Evolutionary conservation across 53 echinoderm and acorn worm genomes (phyloP).

Genomic region (Patiria pectinifera): DNA sequence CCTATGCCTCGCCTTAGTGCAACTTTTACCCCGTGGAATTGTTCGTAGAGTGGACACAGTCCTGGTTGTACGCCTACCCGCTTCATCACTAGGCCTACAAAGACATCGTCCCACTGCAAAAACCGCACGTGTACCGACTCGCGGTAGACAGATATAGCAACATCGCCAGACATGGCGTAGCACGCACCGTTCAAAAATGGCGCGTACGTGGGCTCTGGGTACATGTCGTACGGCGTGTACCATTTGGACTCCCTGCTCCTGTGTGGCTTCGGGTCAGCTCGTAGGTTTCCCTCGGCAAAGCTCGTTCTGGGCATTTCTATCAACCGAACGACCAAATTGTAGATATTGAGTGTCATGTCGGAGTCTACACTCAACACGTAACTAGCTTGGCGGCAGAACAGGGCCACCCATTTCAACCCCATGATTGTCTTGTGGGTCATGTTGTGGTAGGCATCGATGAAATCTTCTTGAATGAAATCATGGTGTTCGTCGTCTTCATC

Average conservation of each 20-base stretch:
- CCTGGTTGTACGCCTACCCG: constrained; percentile 23
- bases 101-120: constrained; percentile 65
- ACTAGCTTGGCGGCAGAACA: constrained; percentile 30
- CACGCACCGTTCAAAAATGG: constrained; percentile 64
- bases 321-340: constrained; percentile 28
- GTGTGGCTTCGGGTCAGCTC: constrained; percentile 23
- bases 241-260: constrained; percentile 50
- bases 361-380: constrained; percentile 62
- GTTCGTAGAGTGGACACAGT: constrained; percentile 21
- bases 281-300: constrained; percentile 56
- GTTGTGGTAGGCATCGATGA: constrained; percentile 57
- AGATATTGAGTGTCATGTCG: constrained; percentile 39
- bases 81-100: constrained; percentile 55
- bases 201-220: constrained; percentile 57
- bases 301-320: background rate
- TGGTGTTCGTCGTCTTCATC: constrained; percentile 39
- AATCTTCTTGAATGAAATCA: constrained; percentile 63
- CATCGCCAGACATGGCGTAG: constrained; percentile 57
- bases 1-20: constrained; percentile 36
- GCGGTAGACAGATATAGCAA: constrained; percentile 14
- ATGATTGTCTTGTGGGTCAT: constrained; percentile 60
- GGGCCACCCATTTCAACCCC: constrained; percentile 63
- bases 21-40: background rate
- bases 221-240: constrained; percentile 54
- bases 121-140: constrained; percentile 51